Conservation (phyloP, 2,113 vertebrate species). For the Calyptommatus sinebrachiatus region DNA sequence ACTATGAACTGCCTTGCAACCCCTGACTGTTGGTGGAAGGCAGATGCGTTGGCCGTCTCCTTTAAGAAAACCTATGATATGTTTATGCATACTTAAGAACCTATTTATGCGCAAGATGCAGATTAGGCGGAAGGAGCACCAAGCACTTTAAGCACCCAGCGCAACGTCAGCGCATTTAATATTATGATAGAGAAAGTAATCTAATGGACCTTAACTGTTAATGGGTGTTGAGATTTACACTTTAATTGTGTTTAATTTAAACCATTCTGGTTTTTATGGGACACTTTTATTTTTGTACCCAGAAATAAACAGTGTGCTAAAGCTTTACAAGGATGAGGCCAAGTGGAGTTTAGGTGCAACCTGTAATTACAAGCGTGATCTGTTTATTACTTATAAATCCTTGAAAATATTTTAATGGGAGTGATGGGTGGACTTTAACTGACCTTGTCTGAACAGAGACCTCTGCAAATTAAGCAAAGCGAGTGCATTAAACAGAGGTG, state of each 20-base stretch:
- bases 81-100: conserved; percentile 61
- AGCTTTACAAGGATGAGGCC: conserved; percentile 58
- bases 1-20: not conserved
- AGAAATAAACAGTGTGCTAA: conserved; percentile 57
- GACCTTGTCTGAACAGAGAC: conserved; percentile 59
- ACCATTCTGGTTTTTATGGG: conserved; percentile 54
- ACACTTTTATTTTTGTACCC: conserved; percentile 59
- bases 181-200: conserved; percentile 65
- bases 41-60: not conserved
- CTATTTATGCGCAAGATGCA: conserved; percentile 73
- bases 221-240: conserved; percentile 72
- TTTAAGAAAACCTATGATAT: conserved; percentile 50
- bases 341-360: conserved; percentile 44
- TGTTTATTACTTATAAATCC: conserved; percentile 68
- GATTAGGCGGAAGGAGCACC: conserved; percentile 51
- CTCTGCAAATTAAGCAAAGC: conserved; percentile 44
- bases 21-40: not conserved
- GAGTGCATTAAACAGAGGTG: conserved; percentile 38
- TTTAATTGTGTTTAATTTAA: conserved; percentile 68
- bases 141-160: conserved; percentile 57
- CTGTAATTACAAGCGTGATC: conserved; percentile 68
- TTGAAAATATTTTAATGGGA: conserved; percentile 72
- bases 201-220: conserved; percentile 70
- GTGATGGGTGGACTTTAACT: conserved; percentile 68
- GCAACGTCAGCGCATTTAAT: conserved; percentile 65